Conservation (phyloP, 2,888 invertebrate species). For the Aphodius granarius region DNA sequence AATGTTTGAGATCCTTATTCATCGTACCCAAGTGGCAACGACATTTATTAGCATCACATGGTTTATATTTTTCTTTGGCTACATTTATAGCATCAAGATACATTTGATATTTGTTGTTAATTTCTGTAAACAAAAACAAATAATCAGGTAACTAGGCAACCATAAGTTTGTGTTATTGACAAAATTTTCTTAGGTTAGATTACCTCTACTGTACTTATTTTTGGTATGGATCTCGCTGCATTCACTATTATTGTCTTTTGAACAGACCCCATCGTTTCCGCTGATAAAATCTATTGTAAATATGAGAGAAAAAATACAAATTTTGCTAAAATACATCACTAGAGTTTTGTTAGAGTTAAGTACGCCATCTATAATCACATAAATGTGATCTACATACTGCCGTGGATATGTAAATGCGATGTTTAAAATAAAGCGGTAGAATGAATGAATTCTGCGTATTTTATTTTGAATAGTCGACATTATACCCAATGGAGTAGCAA, state of each 20-base stretch:
- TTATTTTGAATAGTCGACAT: no score
- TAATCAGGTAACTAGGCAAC: conserved; percentile 17
- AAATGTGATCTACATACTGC: no score
- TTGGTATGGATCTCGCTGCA: conserved; percentile 36
- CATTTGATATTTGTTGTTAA: conserved; percentile 52
- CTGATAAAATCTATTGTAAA: neutral
- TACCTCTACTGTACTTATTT: conserved; percentile 49
- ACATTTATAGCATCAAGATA: conserved; percentile 55
- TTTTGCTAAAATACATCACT: conserved; percentile 3
- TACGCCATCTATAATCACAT: neutral
- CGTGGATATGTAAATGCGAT: neutral
- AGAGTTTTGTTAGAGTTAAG: neutral
- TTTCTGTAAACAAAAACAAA: conserved; percentile 50
- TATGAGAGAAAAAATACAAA: neutral
- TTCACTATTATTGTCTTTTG: conserved; percentile 34
- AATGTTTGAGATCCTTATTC: conserved; percentile 68
- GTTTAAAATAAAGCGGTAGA: neutral
- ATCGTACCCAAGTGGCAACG: conserved; percentile 68
- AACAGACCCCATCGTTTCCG: conserved; percentile 37
- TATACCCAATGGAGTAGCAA: no score
- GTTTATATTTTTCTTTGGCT: conserved; percentile 57
- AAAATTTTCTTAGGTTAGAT: conserved; percentile 6
- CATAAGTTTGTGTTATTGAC: neutral
- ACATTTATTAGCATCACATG: conserved; percentile 63
- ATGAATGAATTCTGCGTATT: no score